These are phyloP conservation scores for Scaeva pyrastri DNA, from an alignment of 2,888 invertebrate species.

Conservation along the genomic window DNA sequence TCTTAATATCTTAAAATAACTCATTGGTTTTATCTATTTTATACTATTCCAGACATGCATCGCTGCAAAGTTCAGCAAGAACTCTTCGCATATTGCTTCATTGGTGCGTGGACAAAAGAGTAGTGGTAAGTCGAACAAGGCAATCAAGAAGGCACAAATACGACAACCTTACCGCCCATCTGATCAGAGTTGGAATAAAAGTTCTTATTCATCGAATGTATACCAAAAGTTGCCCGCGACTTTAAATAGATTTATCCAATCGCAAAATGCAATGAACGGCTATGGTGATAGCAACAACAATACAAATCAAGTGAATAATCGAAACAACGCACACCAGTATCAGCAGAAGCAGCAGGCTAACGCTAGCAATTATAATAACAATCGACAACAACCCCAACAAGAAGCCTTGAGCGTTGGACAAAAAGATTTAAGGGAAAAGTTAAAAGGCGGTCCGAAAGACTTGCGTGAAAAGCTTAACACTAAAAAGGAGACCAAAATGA, in stretches of 20 bases:
- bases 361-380: constrained; percentile 33
- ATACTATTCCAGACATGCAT: constrained; percentile 78
- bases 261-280: constrained; percentile 69
- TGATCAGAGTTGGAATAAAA: constrained; percentile 78
- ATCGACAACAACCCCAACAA: constrained; percentile 36
- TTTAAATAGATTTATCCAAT: constrained; percentile 64
- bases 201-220: constrained; percentile 77
- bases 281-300: constrained; percentile 77
- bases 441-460: constrained; percentile 45
- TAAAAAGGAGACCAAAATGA: constrained; percentile 65
- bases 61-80: constrained; percentile 79
- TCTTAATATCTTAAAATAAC: constrained; percentile 77
- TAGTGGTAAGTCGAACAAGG: constrained; percentile 72
- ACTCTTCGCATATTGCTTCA: constrained; percentile 81
- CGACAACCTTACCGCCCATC: constrained; percentile 74
- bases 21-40: constrained; percentile 42
- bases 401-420: constrained; percentile 10
- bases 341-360: constrained; percentile 48
- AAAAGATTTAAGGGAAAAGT: constrained; percentile 59
- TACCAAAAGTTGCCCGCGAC: constrained; percentile 73
- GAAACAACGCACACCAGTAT: constrained; percentile 54
- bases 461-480: constrained; percentile 58
- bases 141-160: constrained; percentile 67
- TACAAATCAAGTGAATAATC: constrained; percentile 64
- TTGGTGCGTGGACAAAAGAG: constrained; percentile 80